Conservation (phyloP, 1,140 invertebrate species). For the Hestina assimilis region DNA sequence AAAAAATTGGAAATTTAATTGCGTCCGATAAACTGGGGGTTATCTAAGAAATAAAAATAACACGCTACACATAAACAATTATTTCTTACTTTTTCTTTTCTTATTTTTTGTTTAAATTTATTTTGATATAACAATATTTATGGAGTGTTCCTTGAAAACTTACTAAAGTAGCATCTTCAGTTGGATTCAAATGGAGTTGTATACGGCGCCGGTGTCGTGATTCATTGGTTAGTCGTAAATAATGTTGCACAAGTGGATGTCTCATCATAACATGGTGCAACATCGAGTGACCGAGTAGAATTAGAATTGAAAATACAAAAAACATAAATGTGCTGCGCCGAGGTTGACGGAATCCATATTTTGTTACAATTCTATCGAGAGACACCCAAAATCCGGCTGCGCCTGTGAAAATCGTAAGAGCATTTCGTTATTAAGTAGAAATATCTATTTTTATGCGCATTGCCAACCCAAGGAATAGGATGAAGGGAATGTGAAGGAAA, state of each 20-base stretch:
- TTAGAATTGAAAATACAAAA: slow-evolving; percentile 87
- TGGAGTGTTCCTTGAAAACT: no score
- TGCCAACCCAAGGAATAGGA: no score
- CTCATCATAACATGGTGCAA: slow-evolving; percentile 87
- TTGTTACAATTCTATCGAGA: slow-evolving; percentile 89
- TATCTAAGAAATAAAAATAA: no score
- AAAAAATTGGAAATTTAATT: no score
- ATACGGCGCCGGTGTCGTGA: slow-evolving; percentile 79
- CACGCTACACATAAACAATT: no score
- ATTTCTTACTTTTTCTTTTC: no score
- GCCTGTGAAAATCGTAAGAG: slow-evolving; percentile 77
- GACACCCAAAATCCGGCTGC: slow-evolving; percentile 92
- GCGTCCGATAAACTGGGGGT: no score
- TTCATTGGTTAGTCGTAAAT: slow-evolving; percentile 86
- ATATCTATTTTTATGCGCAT: no score
- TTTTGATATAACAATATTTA: no score
- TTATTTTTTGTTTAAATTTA: no score
- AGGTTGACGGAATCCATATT: slow-evolving; percentile 84
- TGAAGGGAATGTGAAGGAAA: no score
- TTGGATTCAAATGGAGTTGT: slow-evolving; percentile 83
- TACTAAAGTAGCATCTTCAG: slow-evolving; percentile 89
- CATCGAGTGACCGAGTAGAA: slow-evolving; percentile 86
- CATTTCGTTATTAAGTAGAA: neutral
- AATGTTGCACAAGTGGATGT: slow-evolving; percentile 90
- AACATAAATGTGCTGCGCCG: slow-evolving; percentile 92